Evolutionary conservation across 2,113 vertebrate genomes (phyloP).

Genomic region (cat (Felis catus)): F.catus_Fca126_mat1.0 CM031411.1:16649501-16650000

Average conservation of each 20-base stretch:
- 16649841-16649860: not conserved
- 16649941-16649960: slow-evolving; percentile 49
- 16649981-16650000: slow-evolving; percentile 17
- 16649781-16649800: not conserved
- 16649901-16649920: not conserved
- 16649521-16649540: not conserved
- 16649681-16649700: slow-evolving; percentile 1
- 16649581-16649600: slow-evolving; percentile 17
- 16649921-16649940: slow-evolving; percentile 17
- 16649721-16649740: slow-evolving; percentile 12
- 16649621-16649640: not conserved
- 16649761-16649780: slow-evolving; percentile 14
- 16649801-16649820: not conserved
- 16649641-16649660: slow-evolving; percentile 36
- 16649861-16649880: slow-evolving; percentile 38
- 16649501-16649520: slow-evolving; percentile 7
- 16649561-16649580: slow-evolving; percentile 3
- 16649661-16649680: slow-evolving; percentile 13
- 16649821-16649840: not conserved
- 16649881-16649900: slow-evolving; percentile 19
- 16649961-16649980: slow-evolving; percentile 48
- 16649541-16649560: not conserved
- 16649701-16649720: slow-evolving; percentile 16
- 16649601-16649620: slow-evolving; percentile 26
- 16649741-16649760: slow-evolving; percentile 5